These are phyloP conservation scores for Heliconius nattereri DNA, from an alignment of 1,140 invertebrate genomes.

Conservation along the genomic window DNA sequence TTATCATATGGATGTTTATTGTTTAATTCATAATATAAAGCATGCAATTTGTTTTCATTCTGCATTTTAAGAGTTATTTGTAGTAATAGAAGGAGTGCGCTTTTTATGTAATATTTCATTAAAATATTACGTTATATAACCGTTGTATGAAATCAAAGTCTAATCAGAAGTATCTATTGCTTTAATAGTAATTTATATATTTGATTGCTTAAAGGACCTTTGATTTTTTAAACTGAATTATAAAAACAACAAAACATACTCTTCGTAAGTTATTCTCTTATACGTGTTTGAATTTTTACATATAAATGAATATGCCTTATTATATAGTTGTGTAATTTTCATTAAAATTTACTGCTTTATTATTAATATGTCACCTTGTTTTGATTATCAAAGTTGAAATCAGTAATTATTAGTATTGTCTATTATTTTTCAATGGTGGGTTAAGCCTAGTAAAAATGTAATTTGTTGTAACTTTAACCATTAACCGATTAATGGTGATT, in stretches of 20 bases:
- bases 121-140: neutral
- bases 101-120: neutral
- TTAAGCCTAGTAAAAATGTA: no score
- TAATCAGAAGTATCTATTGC: no score
- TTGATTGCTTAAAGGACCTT: no score
- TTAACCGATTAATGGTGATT: no score
- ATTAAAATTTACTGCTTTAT: neutral
- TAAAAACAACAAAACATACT: no score
- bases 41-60: neutral
- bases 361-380: neutral
- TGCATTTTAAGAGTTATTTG: neutral
- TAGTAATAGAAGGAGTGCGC: neutral
- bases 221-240: no score
- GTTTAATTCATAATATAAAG: neutral
- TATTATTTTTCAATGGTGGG: neutral
- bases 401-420: neutral
- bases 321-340: neutral
- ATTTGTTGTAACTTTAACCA: no score
- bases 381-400: neutral
- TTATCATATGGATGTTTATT: constrained; percentile 7
- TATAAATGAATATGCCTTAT: no score
- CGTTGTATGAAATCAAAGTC: neutral
- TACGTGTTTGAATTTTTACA: no score
- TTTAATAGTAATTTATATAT: no score
- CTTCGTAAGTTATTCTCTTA: no score